phyloP scores from a whole-genome alignment of 2,888 invertebrate species.

The Lycaena phlaeas region DNA sequence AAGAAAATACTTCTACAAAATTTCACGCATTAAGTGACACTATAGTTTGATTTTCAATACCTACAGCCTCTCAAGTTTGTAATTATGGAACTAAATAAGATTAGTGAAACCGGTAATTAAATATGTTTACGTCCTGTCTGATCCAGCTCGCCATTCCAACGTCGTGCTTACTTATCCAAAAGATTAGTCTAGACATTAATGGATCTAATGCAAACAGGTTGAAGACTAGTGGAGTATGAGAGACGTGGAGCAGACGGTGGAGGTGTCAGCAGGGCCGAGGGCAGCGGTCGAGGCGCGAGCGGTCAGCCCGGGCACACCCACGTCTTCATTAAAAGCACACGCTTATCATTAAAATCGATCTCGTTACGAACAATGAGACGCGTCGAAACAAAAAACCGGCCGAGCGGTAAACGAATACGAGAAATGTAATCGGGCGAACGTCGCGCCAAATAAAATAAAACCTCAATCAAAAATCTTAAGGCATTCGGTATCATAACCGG shows the following conservation, averaged over 20 bases:
- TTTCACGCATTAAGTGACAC: too few species aligned
- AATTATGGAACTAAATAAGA: too few species aligned
- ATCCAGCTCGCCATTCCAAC: not conserved
- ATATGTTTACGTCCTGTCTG: slow-evolving; percentile 2
- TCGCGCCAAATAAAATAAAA: slow-evolving; percentile 65
- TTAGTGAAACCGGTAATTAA: too few species aligned
- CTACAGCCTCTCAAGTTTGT: too few species aligned
- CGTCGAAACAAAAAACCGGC: slow-evolving; percentile 64
- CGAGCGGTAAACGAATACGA: slow-evolving; percentile 63
- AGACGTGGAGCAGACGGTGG: not conserved
- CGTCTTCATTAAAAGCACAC: slow-evolving; percentile 61
- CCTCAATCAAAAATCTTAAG: slow-evolving; percentile 69
- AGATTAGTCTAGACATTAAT: slow-evolving; percentile 1
- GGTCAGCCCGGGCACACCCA: slow-evolving; percentile 42
- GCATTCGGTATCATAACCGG: slow-evolving; percentile 67
- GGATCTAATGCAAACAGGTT: slow-evolving; percentile 1
- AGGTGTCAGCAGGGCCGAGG: not conserved
- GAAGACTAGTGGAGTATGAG: not conserved
- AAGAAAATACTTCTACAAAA: too few species aligned
- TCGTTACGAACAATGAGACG: slow-evolving; percentile 67
- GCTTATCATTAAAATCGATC: slow-evolving; percentile 65
- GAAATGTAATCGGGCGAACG: slow-evolving; percentile 64
- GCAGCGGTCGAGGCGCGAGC: not conserved
- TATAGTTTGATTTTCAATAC: too few species aligned
- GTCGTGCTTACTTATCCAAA: not conserved